Evolutionary conservation across 2,888 invertebrate genomes (phyloP).

Genomic region (Zygaena filipendulae): DNA sequence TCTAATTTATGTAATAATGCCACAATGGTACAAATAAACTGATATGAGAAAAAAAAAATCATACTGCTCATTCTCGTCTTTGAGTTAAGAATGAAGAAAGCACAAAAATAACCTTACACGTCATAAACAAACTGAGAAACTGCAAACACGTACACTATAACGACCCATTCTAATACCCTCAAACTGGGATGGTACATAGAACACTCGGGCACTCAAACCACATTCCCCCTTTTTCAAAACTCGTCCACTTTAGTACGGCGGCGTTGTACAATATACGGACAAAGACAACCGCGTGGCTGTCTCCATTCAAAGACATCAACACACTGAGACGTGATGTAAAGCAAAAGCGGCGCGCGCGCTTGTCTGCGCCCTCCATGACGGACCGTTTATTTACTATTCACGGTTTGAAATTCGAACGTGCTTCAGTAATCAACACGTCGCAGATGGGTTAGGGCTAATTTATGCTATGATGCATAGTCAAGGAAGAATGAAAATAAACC

Average conservation of each 20-base stretch:
- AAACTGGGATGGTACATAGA: conserved; percentile 20
- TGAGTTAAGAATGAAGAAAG: no score
- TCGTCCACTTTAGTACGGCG: conserved; percentile 24
- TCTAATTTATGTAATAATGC: no score
- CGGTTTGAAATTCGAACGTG: conserved; percentile 56
- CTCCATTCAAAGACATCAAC: conserved; percentile 50
- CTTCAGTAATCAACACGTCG: conserved; percentile 51
- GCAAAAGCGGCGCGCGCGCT: conserved; percentile 44
- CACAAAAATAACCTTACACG: no score
- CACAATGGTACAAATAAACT: no score
- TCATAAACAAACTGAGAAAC: no score
- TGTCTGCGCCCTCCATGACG: conserved; percentile 38
- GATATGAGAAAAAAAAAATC: no score
- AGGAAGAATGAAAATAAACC: conserved; percentile 18
- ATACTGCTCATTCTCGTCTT: no score
- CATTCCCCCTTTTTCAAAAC: conserved; percentile 28
- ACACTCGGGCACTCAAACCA: conserved; percentile 21
- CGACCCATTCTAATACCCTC: conserved; percentile 18
- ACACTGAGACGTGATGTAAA: conserved; percentile 33
- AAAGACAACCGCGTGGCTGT: conserved; percentile 41
- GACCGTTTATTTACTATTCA: conserved; percentile 62
- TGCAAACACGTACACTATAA: conserved; percentile 21
- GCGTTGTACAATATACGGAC: conserved; percentile 23
- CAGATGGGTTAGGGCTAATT: conserved; percentile 30
- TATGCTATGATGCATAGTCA: conserved; percentile 23